These are phyloP conservation scores for Aphis craccivora DNA, from an alignment of 1,140 invertebrate species.

Conservation along the genomic window DNA sequence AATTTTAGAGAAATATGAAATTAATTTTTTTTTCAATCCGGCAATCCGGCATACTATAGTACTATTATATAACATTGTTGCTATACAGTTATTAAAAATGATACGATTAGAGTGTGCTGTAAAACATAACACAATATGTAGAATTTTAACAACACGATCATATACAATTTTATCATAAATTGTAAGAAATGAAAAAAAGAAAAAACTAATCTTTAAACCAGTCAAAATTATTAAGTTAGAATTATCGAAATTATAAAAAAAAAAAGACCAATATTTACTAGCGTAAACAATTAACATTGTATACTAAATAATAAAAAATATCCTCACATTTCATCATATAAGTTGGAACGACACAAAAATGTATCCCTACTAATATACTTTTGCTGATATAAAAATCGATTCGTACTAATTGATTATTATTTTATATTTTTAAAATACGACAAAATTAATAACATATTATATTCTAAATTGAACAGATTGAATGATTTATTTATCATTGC, in stretches of 20 bases:
- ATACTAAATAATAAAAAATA: background rate
- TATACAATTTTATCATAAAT: background rate
- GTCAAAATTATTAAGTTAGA: background rate
- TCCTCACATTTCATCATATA: background rate
- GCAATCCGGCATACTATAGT: background rate
- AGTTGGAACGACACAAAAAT: background rate
- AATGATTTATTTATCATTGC: background rate
- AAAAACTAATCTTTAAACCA: background rate
- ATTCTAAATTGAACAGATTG: background rate
- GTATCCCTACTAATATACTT: background rate
- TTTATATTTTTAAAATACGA: background rate
- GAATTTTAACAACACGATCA: background rate
- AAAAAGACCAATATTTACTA: background rate
- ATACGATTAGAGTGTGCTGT: background rate
- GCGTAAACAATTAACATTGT: background rate
- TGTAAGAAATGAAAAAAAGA: background rate
- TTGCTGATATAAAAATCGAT: background rate
- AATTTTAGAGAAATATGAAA: background rate
- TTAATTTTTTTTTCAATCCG: background rate
- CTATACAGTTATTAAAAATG: background rate
- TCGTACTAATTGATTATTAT: background rate
- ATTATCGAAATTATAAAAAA: background rate
- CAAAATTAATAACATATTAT: background rate
- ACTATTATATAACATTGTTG: background rate
- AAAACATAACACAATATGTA: background rate